Base-by-base conservation (phyloP, 2,113 vertebrate species). In the Pseudorhombus dupliciocellatus region DNA sequence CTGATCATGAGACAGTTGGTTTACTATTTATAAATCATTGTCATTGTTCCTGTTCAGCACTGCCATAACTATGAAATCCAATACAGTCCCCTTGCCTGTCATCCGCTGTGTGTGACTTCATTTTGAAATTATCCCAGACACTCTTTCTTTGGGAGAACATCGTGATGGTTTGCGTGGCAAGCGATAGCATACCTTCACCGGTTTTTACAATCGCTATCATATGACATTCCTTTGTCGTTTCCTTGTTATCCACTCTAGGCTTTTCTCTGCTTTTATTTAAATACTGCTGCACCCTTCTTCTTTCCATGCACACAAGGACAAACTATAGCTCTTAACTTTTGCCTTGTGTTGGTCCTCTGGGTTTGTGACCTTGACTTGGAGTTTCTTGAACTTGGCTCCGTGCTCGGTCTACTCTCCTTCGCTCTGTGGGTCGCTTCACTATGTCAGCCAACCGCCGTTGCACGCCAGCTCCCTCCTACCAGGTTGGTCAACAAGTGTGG, bases 41-140 rank as follows among this genome's bases (percentile, higher is more conserved):
- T 94, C 94, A 93, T 93, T 94, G 91, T 95, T 83, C 55, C 92
- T 95, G 92, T 95, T 92, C 93, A 88, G 90, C 92, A 94, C 88
- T 93, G 94, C 95, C 90, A 92, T 94, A 93, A 92, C 88, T 92
- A 94, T 95, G 91, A 94, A 94, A 94, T 93, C 91, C 90, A 93
- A 73, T 82, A 71, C 70, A 74, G 60, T 93, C 92, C 93, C 89
- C 93, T 73, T 92, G 93, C 90, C 92, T 90, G 91, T 92, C 90
- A 93, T 92, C 93, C 82, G 64, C 86, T 90, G 91, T 93, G 92
- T 95, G 92, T 95, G 94, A 93, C 94, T 94, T 93, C 92, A 88
- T 93, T 94, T 92, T 94, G 88, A 94, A 73, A 51, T 25, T 25
- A 77, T 80, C 74, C 62, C 61, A 80, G 92, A 93, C 65, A 70